Evolutionary conservation across 2,113 vertebrate species (phyloP).

Genomic region (Piaya cayana): DNA sequence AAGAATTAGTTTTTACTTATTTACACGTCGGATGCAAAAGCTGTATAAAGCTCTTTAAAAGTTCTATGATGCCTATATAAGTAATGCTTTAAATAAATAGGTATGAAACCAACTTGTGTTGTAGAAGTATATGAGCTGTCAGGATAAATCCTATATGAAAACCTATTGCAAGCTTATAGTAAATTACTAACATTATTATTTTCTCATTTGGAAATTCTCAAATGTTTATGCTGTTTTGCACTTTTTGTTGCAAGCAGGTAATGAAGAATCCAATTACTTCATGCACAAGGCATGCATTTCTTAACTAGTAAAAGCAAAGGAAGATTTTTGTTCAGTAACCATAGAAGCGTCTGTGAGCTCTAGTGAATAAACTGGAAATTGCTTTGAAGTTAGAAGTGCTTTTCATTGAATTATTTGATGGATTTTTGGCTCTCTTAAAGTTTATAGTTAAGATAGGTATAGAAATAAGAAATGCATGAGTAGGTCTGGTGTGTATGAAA

Average conservation of each 20-base stretch:
- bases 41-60: neutral
- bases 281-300: conserved; percentile 65
- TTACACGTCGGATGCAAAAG: neutral
- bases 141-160: conserved; percentile 39
- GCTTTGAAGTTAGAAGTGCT: conserved; percentile 43
- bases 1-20: neutral
- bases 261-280: conserved; percentile 75
- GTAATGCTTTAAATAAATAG: conserved; percentile 27
- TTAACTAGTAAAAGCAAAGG: conserved; percentile 64
- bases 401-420: conserved; percentile 25
- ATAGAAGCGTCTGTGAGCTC: neutral
- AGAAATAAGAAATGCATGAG: neutral
- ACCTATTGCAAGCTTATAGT: conserved; percentile 37
- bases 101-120: conserved; percentile 23
- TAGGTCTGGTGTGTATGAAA: neutral
- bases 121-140: conserved; percentile 15
- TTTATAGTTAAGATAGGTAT: neutral
- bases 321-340: conserved; percentile 58
- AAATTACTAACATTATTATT: conserved; percentile 49
- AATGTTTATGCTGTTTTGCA: conserved; percentile 68
- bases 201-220: conserved; percentile 62
- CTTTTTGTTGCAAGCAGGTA: conserved; percentile 65
- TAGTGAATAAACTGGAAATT: conserved; percentile 66
- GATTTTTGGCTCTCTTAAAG: neutral
- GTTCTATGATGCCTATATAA: neutral